A percentile compares a stretch with the other conserved stretches of the same genome.
phyloP scores from a whole-genome alignment of 2,113 vertebrate genomes.

The Cynocephalus volans region DNA sequence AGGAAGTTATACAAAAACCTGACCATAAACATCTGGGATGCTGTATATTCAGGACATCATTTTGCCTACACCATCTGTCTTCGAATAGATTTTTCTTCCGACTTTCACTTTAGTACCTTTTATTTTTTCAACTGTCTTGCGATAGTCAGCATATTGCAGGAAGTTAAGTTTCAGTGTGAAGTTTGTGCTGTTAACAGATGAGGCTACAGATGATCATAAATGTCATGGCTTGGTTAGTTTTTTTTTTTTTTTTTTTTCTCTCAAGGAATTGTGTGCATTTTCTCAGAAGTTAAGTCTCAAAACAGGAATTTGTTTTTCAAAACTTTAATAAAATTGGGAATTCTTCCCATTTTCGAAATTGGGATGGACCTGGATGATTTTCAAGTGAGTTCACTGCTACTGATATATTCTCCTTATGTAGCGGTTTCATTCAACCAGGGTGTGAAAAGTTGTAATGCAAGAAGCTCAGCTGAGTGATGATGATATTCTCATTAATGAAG shows the following conservation, averaged over 20 bases:
- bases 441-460: not conserved
- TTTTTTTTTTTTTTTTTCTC: conserved; percentile 87
- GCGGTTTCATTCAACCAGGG: not conserved
- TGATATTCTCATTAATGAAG: not conserved
- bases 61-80: conserved; percentile 94
- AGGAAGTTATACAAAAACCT: conserved; percentile 96
- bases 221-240: conserved; percentile 96
- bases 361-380: conserved; percentile 91
- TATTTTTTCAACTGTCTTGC: conserved; percentile 97
- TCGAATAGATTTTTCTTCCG: conserved; percentile 97
- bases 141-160: conserved; percentile 97
- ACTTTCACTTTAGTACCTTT: conserved; percentile 93
- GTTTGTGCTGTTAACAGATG: conserved; percentile 96
- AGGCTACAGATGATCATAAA: conserved; percentile 94
- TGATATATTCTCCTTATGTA: not conserved
- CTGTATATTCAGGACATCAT: conserved; percentile 98
- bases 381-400: not conserved
- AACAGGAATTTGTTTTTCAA: conserved; percentile 96
- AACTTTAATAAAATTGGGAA: conserved; percentile 94
- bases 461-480: not conserved
- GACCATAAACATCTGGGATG: conserved; percentile 96
- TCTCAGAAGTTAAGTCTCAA: conserved; percentile 95
- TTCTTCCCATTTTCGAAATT: conserved; percentile 95
- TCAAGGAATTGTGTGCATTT: conserved; percentile 96
- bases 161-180: conserved; percentile 96